Base-by-base conservation (phyloP, 64 coral and sea anemone genomes). In the Stichodactyla mertensii region DNA sequence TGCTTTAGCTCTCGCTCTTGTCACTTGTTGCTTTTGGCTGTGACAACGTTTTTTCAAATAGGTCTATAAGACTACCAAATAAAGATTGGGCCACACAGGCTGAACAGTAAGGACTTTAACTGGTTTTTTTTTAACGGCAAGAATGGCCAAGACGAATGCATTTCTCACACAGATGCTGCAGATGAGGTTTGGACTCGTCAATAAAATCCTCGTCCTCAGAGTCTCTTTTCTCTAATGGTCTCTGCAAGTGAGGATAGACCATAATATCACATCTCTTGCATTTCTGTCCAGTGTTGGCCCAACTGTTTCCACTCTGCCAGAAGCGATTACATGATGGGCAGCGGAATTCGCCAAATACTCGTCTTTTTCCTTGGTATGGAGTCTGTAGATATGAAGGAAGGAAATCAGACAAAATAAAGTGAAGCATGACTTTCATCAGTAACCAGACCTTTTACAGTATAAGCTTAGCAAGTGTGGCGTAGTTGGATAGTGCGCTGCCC, bases 291-390 rank as follows among this genome's bases (percentile, higher is more conserved):
- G 84, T 70, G 88, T 93, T 89, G 10, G 87, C 84, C 92, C 92
- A 93, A 53, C 87, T 89, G 59, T 89, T 86, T 12, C 64, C 92
- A 52, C 92, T 93, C 84, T 86, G 85, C 92, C 92, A 93, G n/a
- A 20, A 5, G 7, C 92, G 83, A 52, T 86, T 80, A 51, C 92
- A 93, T 57, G 78, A 16, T 18, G 69, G 82, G 31, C 92, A 93
- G 23, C 59, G 53, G 77, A 88, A 93, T 80, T 93, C 92, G 19
- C 92, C 92, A 93, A 93, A 93, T 54, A 80, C 87, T 57, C 92
- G 83, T 24, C 77, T 82, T 66, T 54, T 52, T 7, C 84, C 92
- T 51, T 93, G 87, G 54, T 89, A 86, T 15, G 90, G 90, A 23
- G 90, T 92, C 86, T 92, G 80, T 9, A 51, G 7, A 56, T 18